Evolutionary conservation across 1,140 invertebrate genomes (phyloP).

Genomic region (Maniola jurtina): DNA sequence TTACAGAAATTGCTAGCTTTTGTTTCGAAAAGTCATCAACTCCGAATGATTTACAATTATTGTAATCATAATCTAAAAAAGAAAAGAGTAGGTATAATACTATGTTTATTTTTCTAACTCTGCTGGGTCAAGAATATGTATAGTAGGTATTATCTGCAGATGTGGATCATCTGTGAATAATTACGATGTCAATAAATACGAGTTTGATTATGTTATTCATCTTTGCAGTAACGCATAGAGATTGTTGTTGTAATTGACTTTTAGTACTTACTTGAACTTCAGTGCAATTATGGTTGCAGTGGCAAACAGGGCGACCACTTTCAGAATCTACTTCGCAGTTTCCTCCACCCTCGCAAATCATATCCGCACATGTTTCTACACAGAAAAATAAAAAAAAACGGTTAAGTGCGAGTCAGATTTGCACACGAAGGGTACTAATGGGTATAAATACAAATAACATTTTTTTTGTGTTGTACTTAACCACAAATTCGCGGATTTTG

Average conservation of each 20-base stretch:
- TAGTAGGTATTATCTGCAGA: too few relatives aligned
- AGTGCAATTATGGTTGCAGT: slow-evolving; percentile 71
- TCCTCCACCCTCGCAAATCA: slow-evolving; percentile 64
- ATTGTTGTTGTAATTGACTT: not conserved
- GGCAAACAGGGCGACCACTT: slow-evolving; percentile 60
- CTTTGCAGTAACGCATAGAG: slow-evolving; percentile 13
- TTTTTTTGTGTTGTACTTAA: too few relatives aligned
- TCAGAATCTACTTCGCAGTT: slow-evolving; percentile 57
- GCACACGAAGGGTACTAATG: too few relatives aligned
- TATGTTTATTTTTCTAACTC: too few relatives aligned
- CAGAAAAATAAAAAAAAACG: slow-evolving; percentile 18
- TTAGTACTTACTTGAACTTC: slow-evolving; percentile 47
- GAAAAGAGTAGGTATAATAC: too few relatives aligned
- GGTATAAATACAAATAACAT: too few relatives aligned
- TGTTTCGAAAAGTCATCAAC: slow-evolving; percentile 5
- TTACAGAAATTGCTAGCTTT: slow-evolving; percentile 11
- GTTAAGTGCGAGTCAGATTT: too few relatives aligned
- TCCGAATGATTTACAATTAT: not conserved
- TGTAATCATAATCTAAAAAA: not conserved
- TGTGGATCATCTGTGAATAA: too few relatives aligned
- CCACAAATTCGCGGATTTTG: too few relatives aligned
- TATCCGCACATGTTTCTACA: slow-evolving; percentile 63
- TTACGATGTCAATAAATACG: too few relatives aligned
- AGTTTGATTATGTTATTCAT: too few relatives aligned
- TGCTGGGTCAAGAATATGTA: too few relatives aligned